phyloP scores from a whole-genome alignment of 2,888 invertebrate species.

The Eugnorisma glareosa region DNA sequence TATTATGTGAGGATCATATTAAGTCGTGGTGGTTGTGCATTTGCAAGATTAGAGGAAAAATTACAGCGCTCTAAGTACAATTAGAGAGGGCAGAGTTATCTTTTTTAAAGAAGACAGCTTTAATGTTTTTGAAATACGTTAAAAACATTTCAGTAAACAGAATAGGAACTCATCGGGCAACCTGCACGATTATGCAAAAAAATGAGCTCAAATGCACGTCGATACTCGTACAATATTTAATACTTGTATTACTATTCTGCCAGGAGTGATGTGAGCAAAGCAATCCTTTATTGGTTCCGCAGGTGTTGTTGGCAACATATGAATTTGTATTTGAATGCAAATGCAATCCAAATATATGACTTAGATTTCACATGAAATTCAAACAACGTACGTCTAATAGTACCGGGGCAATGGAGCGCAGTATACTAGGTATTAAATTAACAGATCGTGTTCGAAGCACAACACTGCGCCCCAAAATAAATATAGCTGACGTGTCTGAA shows the following conservation, averaged over 20 bases:
- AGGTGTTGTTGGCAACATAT: neutral
- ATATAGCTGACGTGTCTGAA: too few species aligned
- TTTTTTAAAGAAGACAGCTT: neutral
- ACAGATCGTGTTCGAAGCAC: too few species aligned
- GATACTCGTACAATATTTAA: neutral
- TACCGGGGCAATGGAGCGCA: too few species aligned
- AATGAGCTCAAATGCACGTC: neutral
- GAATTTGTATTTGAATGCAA: neutral
- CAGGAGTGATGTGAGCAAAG: neutral
- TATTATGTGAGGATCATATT: neutral
- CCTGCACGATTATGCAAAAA: neutral
- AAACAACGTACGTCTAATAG: neutral
- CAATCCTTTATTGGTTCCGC: neutral
- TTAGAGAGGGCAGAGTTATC: neutral
- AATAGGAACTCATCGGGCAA: neutral
- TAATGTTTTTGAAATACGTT: neutral
- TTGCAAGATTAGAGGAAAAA: neutral
- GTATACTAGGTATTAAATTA: too few species aligned
- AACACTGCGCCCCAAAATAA: too few species aligned
- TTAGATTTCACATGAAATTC: neutral
- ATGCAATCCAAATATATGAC: neutral
- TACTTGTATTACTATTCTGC: neutral
- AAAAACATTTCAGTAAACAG: neutral
- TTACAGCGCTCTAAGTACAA: neutral
- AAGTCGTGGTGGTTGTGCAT: too few species aligned